Base-by-base conservation (phyloP, 2,113 vertebrate genomes). In the Grantiella picta region DNA sequence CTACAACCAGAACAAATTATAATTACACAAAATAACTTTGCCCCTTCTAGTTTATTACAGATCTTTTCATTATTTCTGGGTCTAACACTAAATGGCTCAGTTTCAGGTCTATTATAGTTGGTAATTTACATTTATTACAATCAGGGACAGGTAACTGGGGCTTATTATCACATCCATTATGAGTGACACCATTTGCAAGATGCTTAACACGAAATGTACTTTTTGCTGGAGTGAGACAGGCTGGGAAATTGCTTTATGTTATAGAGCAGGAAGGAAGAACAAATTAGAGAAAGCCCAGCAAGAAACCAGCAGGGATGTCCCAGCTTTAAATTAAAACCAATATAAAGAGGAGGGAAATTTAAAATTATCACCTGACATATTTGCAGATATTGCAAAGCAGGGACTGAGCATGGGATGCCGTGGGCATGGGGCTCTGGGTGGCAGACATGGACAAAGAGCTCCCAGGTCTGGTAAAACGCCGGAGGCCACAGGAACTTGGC, bases 141-240 rank as follows among this genome's bases (percentile, higher is more conserved):
- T 47, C 70, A 76, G 54, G 57, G 57, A 57, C 54, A 94, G 82
- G 93, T 91, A 92, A 92, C 81, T 64, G 50, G 81, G 36, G 73
- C 73, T 95, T 84, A 91, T 85, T 91, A 91, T 78, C 91, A 89
- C 70, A 78, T 79, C 81, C 86, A 47, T 82, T 91, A 84, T 0
- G 3, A 96, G 84, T 77, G 82, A 92, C 92, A 88, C 81, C 93
- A 70, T 89, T 87, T 95, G 84, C 73, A 89, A 87, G 92, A 89
- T 19, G 82, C 75, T 77, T 35, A 50, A 53, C 59, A 29, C 6
- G 12, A 45, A 95, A 79, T 3, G 12, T 33, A 92, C 94, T 80
- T 95, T 91, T 87, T 92, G 89, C 89, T 90, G 81, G 27, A 2
- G 81, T 4, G 24, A 86, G 45, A 72, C 25, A 38, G 81, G 52